Evolutionary conservation across 2,888 invertebrate species (phyloP), one percentile per base, ranked within the genome.

Genomic region (Lepidocyrtinus sp.): DNA sequence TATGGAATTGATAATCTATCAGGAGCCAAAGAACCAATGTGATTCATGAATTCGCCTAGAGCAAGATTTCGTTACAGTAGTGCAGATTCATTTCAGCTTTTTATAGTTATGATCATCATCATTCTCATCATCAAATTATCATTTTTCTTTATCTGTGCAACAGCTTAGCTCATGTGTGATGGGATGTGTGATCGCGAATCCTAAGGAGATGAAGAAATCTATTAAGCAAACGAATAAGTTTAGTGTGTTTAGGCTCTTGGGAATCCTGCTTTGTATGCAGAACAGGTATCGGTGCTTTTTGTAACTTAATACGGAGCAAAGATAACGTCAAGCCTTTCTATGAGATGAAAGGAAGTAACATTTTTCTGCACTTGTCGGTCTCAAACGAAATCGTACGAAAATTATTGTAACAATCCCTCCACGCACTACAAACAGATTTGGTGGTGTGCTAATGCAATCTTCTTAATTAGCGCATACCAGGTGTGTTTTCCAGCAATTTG

Each of bases 221-320:
- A 50, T 50, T 50, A 50, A 12, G 50, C n/a, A n/a, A 50, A 50
- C 17, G 50, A 50, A 50, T 50, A 17, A 50, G 17, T 50, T 17
- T 12, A 17, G 15, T 50, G 50, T n/a, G 50, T 17, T 17, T 15
- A 50, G 50, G n/a, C 50, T 50, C 15, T 50, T 50, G n/a, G n/a
- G n/a, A n/a, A n/a, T n/a, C 17, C 67, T 67, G 63, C 24, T 55
- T 59, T 15, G 36, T 36, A 72, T 63, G 27, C 71, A 72, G 62
- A 72, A 72, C 71, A 63, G 71, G 71, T 72, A 72, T 72, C 71
- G 71, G 71, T 62, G 24, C 62, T 61, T 72, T 72, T 72, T n/a
- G 71, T 63, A 63, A 63, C 62, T 72, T 72, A 72, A 72, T 72
- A 72, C 36, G 19, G 62, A 72, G 63, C 45, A 72, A 72, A 2